Base-by-base conservation (phyloP, 2,888 invertebrate genomes). In the Pachydiplax longipennis region DNA sequence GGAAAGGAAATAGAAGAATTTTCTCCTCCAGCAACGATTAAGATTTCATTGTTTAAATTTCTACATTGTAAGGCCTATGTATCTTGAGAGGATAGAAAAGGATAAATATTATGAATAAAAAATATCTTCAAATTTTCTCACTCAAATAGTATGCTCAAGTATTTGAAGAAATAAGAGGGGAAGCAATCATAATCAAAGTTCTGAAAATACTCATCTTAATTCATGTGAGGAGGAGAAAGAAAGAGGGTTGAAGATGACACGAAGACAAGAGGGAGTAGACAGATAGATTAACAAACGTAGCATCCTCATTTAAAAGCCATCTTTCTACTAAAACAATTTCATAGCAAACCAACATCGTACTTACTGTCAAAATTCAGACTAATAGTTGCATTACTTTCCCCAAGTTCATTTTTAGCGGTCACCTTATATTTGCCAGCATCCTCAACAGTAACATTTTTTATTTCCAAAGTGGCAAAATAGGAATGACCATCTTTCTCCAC, bases 341-440 rank as follows among this genome's bases (percentile, higher is more conserved):
- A 31, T 18, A 65, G 22, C 81, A 81, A 80, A 22, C 22, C 58
- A 91, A 90, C 73, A 83, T 90, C 22, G 92, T 93, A 97, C 98
- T 98, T 96, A 99, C 99, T 99, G 96, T 98, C 98, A 95, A 99
- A 98, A 95, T 99, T 99, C 93, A 99, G 96, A 95, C 98, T 98
- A 95, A 99, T 98, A 92, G 98, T 98, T 92, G 98, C 98, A 94
- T 98, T 98, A 94, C 98, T 98, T 95, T 99, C 99, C 94, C 99
- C 99, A 93, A 99, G 96, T 95, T 99, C 98, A 95, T 99, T 99
- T 95, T 99, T 99, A 93, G 98, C 98, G 93, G 98, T 98, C 93
- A 99, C 98, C 95, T 98, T 97, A 95, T 98, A 98, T 95, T 98
- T 99, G 94, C 98, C 99, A 95, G 98, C 98, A 95, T 99, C 98